Evolutionary conservation across 2,797 vertebrate genomes (phyloP), one percentile per base, ranked within the genome.

Genomic region (Sylvilagus floridanus): DNA sequence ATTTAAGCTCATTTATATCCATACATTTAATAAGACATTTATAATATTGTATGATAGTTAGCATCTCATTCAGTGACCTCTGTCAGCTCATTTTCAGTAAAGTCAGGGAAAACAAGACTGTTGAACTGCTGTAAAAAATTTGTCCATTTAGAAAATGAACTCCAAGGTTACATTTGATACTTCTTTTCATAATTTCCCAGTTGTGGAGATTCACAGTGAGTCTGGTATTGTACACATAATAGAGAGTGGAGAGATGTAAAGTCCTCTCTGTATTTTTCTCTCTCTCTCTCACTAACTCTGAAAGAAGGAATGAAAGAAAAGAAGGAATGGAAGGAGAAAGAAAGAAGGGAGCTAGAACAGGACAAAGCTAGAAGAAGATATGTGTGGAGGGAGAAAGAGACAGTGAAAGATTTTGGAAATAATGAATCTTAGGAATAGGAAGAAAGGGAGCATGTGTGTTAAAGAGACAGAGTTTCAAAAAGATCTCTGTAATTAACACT

Each of bases 161-260:
- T 50, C 84, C n/a, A 71, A 42, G 16, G 81, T 81, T 90, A n/a
- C 35, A 54, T 76, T 60, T 92, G 54, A 76, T 47, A 8, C 8
- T 60, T 62, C 4, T 77, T 86, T 84, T 84, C 11, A 73, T 79
- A 79, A 47, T 84, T 89, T 93, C 66, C 50, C 42, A 66, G 30
- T 42, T 62, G 35, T 50, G 47, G 92, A 83, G 68, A 81, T 81
- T 28, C 13, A 88, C 1, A 63, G 32, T 72, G 54, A 76, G 73
- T 26, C 14, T 84, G 65, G 81, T 71, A 83, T 63, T 57, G 19
- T 28, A 63, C 60, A 4, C 78, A 68, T 73, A 22, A 60, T 57
- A 13, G 32, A 62, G 65, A 77, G 22, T 10, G 57, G 37, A 78
- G 50, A 47, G 73, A 89, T 75, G 76, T 57, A 73, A 52, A 19